Evolutionary conservation across 2,113 vertebrate species (phyloP), one percentile per base, ranked within the genome.

Genomic region (Setophaga kirtlandii): DNA sequence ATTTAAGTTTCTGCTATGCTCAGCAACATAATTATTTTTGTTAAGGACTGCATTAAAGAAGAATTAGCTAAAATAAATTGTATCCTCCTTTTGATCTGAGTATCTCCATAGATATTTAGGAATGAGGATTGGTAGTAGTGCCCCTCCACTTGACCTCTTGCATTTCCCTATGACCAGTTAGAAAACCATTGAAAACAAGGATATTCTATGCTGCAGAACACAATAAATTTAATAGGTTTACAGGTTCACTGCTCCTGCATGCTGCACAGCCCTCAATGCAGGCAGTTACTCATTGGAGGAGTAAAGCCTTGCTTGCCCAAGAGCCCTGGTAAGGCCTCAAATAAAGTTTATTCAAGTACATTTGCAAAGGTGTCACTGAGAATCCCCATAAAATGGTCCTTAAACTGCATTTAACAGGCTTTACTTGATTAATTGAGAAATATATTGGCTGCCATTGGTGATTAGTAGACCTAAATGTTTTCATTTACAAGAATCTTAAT

Each of bases 381-480:
- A 89, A 86, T 73, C 28, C 63, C 71, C 39, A n/a, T 81, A 39
- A 82, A 95, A 60, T 15, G 31, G 11, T 69, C 33, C 50, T 89
- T 94, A 87, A 91, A 75, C 44, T 90, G 44, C 37, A 44, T 90
- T 87, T 88, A 91, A 94, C 53, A 75, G 49, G 39, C 8, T 85
- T 93, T 82, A 37, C 39, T 62, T 71, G 56, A 84, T 81, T 87
- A 89, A 90, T 77, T 8, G 12, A 82, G 62, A 86, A 75, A 39
- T 75, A 76, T 81, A 46, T 74, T 81, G 80, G 77, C 49, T 83
- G 16, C 50, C 84, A 20, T 16, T 70, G 7, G 33, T 75, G 52
- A 67, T 86, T 93, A 70, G 37, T 70, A 47, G 52, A 30, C 10
- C 11, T 59, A 78, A 59, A 58, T 70, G 27, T 59, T 86, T 33